Base-by-base conservation (phyloP, 2,797 vertebrate genomes). In the Tragopan temminckii region DNA sequence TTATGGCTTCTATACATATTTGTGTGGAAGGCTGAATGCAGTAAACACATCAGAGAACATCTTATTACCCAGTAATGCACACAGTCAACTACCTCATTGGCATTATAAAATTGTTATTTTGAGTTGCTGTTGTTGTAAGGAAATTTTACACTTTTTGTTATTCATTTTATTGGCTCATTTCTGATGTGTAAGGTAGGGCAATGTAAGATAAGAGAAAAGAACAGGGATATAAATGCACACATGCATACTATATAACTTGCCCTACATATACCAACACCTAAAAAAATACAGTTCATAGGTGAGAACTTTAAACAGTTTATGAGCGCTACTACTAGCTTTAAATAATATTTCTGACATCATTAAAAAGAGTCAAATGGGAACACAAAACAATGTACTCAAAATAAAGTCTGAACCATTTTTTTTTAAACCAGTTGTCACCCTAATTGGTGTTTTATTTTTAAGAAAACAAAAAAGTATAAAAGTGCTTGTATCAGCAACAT, bases 91-190 rank as follows among this genome's bases (percentile, higher is more conserved):
- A 93, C 92, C 83, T 94, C 68, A 86, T 0, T 90, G 87, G 77
- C 64, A 88, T 48, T 95, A 94, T 95, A 93, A 95, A 94, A 88
- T 70, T 38, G 66, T 68, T 95, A 93, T 89, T 95, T 88, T 91
- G 93, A n/a, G 45, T 90, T 90, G 71, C 67, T 92, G 72, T 90
- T 87, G 76, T 76, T 95, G 63, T 94, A 95, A 95, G 92, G 75
- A 90, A 96, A 89, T 83, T 67, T 94, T 89, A 94, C 46, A 27
- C 75, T 85, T 96, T 93, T 58, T 87, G 81, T 72, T 94, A 62
- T 58, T 93, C 79, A 55, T 89, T 95, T 96, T 95, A 95, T 93
- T 85, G 80, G 80, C 78, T 80, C 62, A 83, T 88, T 94, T 92
- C 94, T 96, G 88, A 76, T 80, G 80, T 13, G 52, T 50, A 77